Percentiles rank a stretch among this genome's conserved stretches.
phyloP scores from a whole-genome alignment of 2,113 vertebrate species.

The Podarcis muralis region DNA sequence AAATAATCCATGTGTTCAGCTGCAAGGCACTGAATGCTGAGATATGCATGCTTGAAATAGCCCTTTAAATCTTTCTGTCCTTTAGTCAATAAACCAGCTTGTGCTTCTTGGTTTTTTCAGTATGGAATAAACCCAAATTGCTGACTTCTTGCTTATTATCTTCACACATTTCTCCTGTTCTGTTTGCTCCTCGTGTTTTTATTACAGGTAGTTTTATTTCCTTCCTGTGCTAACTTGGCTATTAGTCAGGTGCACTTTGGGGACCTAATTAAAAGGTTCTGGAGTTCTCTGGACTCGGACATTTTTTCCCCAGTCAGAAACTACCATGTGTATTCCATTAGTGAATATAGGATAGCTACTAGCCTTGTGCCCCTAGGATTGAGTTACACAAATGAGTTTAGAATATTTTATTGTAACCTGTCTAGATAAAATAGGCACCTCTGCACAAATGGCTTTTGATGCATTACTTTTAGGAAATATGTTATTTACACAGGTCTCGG shows the following conservation, averaged over 20 bases:
- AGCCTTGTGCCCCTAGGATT: background rate
- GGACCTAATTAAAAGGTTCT: slow-evolving; percentile 17
- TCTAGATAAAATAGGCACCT: background rate
- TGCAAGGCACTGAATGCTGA: background rate
- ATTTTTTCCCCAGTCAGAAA: slow-evolving; percentile 4
- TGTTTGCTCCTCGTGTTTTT: background rate
- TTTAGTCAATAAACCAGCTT: background rate
- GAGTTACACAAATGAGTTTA: background rate
- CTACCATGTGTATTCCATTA: background rate
- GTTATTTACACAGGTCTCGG: background rate
- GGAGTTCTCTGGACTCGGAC: background rate
- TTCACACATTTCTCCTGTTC: background rate
- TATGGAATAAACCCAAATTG: background rate
- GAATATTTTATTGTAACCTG: background rate
- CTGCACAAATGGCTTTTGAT: background rate
- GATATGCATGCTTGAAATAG: background rate
- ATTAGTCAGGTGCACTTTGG: slow-evolving; percentile 7
- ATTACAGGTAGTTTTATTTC: slow-evolving; percentile 4
- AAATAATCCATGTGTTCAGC: background rate
- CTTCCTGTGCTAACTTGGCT: slow-evolving; percentile 1
- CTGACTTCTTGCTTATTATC: background rate
- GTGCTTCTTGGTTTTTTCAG: background rate
- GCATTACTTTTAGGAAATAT: background rate
- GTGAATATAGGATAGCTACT: slow-evolving; percentile 15
- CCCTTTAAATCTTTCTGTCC: background rate